Percentiles rank a stretch among this genome's conserved stretches.
These are phyloP conservation scores for Oxyteleia sp. DNA, from an alignment of 2,888 invertebrate genomes.

Conservation along the genomic window DNA sequence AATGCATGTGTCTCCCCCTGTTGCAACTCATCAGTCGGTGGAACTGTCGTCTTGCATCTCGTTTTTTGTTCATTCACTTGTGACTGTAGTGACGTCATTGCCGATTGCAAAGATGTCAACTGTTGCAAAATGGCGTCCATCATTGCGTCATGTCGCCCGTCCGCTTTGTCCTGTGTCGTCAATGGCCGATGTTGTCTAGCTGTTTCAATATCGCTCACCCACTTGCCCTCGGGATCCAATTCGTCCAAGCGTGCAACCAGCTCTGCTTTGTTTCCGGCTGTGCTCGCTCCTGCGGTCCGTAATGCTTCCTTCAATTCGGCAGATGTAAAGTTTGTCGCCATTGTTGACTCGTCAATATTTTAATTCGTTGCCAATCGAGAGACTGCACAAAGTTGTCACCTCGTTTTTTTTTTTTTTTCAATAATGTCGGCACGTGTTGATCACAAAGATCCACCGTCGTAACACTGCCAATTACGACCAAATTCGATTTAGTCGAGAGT, in stretches of 20 bases:
- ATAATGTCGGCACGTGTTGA: neutral
- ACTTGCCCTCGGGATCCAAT: constrained; percentile 1
- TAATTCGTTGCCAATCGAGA: neutral
- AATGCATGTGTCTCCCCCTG: too few species aligned
- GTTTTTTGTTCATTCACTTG: too few species aligned
- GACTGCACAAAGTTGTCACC: neutral
- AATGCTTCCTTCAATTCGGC: constrained; percentile 1
- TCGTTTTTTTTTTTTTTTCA: neutral
- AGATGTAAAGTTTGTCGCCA: neutral
- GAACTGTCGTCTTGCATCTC: too few species aligned
- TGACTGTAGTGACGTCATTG: too few species aligned
- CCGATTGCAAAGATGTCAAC: too few species aligned
- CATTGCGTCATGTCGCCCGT: neutral
- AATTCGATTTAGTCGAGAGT: neutral
- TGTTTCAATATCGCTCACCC: neutral
- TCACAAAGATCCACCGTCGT: neutral
- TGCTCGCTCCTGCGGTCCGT: neutral
- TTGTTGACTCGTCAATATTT: neutral
- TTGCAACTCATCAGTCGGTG: too few species aligned
- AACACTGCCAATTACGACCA: too few species aligned
- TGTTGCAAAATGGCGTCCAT: neutral
- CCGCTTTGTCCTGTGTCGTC: neutral
- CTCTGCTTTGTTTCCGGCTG: constrained; percentile 3
- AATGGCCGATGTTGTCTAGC: neutral
- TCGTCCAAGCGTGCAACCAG: neutral